A percentile compares a stretch with the other conserved stretches of the same genome.
Conservation (phyloP, 1,140 invertebrate genomes). For the Brachionus plicatilis region DNA sequence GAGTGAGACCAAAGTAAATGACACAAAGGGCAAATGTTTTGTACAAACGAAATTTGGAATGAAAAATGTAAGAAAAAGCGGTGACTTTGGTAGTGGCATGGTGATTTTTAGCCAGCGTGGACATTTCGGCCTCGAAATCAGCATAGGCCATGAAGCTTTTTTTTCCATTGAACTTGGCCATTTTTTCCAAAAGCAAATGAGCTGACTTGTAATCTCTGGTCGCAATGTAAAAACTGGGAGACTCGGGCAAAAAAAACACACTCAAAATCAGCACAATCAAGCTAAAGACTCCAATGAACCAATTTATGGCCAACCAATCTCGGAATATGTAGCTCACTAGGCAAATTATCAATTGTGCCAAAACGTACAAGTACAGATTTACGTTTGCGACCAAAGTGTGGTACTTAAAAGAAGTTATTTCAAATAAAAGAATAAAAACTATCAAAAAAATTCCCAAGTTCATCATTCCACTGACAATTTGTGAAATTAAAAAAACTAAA, state of each 20-base stretch:
- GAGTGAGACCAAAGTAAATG: neutral
- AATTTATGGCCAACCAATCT: neutral
- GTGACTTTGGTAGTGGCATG: neutral
- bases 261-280: neutral
- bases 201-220: neutral
- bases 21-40: neutral
- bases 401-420: conserved; percentile 1
- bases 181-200: neutral
- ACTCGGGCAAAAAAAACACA: neutral
- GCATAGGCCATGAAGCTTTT: neutral
- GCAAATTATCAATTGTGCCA: neutral
- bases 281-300: neutral
- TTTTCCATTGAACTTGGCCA: neutral
- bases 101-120: neutral
- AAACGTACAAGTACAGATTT: neutral
- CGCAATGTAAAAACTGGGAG: neutral
- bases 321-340: neutral
- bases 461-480: neutral
- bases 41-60: neutral
- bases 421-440: conserved; percentile 2
- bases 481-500: neutral
- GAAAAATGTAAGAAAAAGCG: neutral
- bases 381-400: neutral
- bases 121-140: neutral
- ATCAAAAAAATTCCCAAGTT: neutral